Evolutionary conservation across 2,113 vertebrate genomes (phyloP).

Genomic region (Quiscalus mexicanus): DNA sequence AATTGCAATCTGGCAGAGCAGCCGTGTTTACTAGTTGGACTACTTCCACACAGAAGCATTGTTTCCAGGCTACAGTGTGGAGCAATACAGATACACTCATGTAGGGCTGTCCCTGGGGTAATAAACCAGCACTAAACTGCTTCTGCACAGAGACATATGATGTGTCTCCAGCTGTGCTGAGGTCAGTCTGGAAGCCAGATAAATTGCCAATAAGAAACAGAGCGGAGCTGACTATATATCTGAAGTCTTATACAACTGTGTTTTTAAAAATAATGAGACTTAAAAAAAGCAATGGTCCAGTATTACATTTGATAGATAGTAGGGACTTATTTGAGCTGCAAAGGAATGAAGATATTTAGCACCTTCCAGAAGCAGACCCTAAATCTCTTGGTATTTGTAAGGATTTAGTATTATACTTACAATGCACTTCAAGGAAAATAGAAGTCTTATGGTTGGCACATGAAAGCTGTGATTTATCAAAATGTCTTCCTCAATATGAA

Average conservation of each 20-base stretch:
- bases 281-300: neutral
- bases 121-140: neutral
- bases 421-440: slow-evolving; percentile 1
- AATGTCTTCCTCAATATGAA: neutral
- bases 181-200: neutral
- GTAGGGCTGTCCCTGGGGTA: neutral
- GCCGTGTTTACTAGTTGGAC: neutral
- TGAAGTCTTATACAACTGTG: neutral
- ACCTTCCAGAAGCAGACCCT: neutral
- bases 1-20: neutral
- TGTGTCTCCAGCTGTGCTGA: neutral
- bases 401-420: slow-evolving; percentile 27
- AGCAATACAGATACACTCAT: neutral
- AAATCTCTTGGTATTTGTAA: slow-evolving; percentile 1
- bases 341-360: neutral
- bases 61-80: neutral
- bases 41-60: neutral
- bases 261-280: neutral
- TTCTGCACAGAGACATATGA: neutral
- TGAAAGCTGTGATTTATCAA: neutral
- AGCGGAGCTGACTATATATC: neutral
- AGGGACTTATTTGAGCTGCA: neutral
- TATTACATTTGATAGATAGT: neutral
- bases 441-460: neutral
- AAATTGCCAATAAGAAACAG: slow-evolving; percentile 4